Base-by-base conservation (phyloP, 92 coral and sea anemone species). In the Epizoanthus illoricatus region DNA sequence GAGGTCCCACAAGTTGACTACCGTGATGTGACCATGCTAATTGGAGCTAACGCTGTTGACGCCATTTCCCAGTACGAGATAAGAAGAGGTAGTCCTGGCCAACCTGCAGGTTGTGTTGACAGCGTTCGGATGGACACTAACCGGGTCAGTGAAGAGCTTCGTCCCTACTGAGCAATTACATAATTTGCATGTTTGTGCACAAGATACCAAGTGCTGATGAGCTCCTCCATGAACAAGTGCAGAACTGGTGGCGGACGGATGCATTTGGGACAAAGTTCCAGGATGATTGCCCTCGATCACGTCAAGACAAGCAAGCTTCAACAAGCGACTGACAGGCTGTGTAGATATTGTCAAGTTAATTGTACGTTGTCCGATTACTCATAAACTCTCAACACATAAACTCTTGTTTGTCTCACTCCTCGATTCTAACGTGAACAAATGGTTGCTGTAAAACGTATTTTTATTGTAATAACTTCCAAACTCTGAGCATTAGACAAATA, bases 211-310 rank as follows among this genome's bases (percentile, higher is more conserved):
- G 71, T 41, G 81, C 75, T 18, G 90, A 92, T 3, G 90, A 89
- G n/a, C 49, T 81, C 7, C 85, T 83, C 10, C 80, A 24, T 54
- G 74, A 54, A 24, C 81, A 85, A 70, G 87, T 85, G 8, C 73
- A 92, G 74, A 63, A 85, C 59, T 86, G 89, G 81, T 92, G 89
- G 92, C 80, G 78, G 49, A 84, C 92, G 28, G 92, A 92, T 59
- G 74, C 92, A 5, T 88, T 86, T 86, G 90, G 89, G 24, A 83
- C 90, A 17, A 86, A 88, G 84, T 62, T 55, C 39, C 74, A 73
- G 3, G 76, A 71, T 10, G 54, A 45, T 15, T 42, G 72, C 60
- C 21, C 81, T 15, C 80, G 90, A 33, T 60, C 90, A n/a, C 76
- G 85, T 20, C 80, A 87, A 42, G 93, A 90, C 85, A 75, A 84